Percentiles rank a stretch among this genome's conserved stretches.
phyloP scores from a whole-genome alignment of 1,140 invertebrate species.

The Lutraria rhynchaena region DNA sequence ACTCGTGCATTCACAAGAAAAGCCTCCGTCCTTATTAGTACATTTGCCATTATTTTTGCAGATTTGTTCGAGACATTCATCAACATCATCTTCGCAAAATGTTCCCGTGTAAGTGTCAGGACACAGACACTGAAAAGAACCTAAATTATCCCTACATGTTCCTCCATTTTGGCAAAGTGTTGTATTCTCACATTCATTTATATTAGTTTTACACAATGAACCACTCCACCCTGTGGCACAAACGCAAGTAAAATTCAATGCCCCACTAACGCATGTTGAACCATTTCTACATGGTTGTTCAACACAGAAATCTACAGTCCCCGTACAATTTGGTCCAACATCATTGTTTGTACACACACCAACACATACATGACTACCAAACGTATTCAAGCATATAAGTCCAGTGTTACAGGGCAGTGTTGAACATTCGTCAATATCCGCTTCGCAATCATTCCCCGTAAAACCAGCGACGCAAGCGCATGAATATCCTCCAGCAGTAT shows the following conservation, averaged over 20 bases:
- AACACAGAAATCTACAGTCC: slow-evolving; percentile 60
- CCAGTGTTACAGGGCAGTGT: slow-evolving; percentile 93
- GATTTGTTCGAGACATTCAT: slow-evolving; percentile 28
- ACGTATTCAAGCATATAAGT: slow-evolving; percentile 93
- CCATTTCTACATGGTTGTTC: slow-evolving; percentile 63
- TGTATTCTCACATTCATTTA: slow-evolving; percentile 92
- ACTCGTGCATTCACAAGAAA: slow-evolving; percentile 26
- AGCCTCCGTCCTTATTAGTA: slow-evolving; percentile 21
- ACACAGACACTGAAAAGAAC: slow-evolving; percentile 57
- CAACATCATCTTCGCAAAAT: slow-evolving; percentile 84
- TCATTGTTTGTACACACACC: slow-evolving; percentile 90
- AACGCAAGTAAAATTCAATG: slow-evolving; percentile 8
- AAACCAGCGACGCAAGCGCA: slow-evolving; percentile 32
- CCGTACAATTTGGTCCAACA: slow-evolving; percentile 94
- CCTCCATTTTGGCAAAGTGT: slow-evolving; percentile 6
- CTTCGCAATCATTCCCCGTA: slow-evolving; percentile 85
- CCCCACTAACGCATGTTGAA: slow-evolving; percentile 41
- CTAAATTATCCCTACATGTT: slow-evolving; percentile 80
- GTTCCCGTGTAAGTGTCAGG: slow-evolving; percentile 78
- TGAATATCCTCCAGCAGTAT: slow-evolving; percentile 14
- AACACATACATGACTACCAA: slow-evolving; percentile 78
- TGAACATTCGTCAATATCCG: slow-evolving; percentile 95
- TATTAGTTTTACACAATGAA: slow-evolving; percentile 90
- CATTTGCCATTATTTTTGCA: slow-evolving; percentile 65
- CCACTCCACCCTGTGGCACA: slow-evolving; percentile 28